Evolutionary conservation across 1,140 invertebrate genomes (phyloP), one percentile per base, ranked within the genome.

Genomic region (Pararge aegeria): DNA sequence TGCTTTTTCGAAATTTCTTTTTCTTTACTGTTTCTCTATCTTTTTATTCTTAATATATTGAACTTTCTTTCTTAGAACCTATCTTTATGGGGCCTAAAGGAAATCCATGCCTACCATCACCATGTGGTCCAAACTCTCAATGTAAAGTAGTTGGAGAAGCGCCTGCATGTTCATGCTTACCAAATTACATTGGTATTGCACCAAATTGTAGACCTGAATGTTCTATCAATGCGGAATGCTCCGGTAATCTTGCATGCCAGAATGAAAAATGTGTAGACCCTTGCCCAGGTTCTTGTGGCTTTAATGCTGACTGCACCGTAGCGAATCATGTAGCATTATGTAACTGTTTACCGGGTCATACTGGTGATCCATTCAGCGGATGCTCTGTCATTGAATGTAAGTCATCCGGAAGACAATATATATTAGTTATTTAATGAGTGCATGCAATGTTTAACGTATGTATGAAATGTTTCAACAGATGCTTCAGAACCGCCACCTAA

Each of bases 111-210:
- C 81, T 93, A 60, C 94, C 95, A 55, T 94, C 94, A 52, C 95
- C 95, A 42, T 97, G 96, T 80, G 96, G 96, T 68, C 92, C 94
- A 48, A 95, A 96, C 88, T 94, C 95, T 49, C 91, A 94, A 73
- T 97, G 96, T 90, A 92, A 93, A 86, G 90, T 93, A 68, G 90
- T 93, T 70, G 92, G 93, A 59, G 92, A 93, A 66, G 94, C 94
- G 76, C 93, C 94, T 68, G 92, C 94, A 73, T 97, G 95, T 79
- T 93, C 94, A 75, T 96, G 95, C 90, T 91, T 93, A 75, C 87
- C 90, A 49, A 92, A 91, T 61, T 94, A 92, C 77, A 91, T 92
- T 55, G 93, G 93, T 61, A 87, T 90, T 64, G 93, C 93, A 78
- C 93, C 93, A 68, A 90, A 91, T 60, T 94, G 94, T 90, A 90